Conservation (phyloP, 2,888 invertebrate genomes). For the Calliopum simillimum region DNA sequence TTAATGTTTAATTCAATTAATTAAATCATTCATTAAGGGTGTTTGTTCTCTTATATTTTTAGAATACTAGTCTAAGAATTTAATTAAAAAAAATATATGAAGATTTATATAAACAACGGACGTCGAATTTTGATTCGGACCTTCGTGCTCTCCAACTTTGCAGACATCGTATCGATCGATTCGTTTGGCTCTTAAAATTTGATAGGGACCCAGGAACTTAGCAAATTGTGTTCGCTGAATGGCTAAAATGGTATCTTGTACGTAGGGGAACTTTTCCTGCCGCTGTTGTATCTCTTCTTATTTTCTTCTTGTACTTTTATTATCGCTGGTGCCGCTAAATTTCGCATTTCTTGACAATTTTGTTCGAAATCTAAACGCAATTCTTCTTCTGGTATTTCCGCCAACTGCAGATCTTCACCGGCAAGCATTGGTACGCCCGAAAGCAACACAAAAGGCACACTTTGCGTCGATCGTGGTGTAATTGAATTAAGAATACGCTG, state of each 20-base stretch:
- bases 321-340: neutral
- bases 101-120: no score
- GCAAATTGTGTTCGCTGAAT: no score
- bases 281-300: constrained; percentile 1
- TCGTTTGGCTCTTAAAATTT: no score
- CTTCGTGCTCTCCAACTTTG: no score
- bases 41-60: no score
- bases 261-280: constrained; percentile 1
- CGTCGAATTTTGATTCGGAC: no score
- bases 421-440: neutral
- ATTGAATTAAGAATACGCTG: neutral
- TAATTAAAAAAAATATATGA: no score
- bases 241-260: neutral
- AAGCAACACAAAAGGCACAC: neutral
- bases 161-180: no score
- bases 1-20: no score
- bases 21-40: no score
- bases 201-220: no score
- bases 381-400: neutral
- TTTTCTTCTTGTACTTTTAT: neutral
- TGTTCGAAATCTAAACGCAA: neutral
- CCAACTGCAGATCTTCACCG: neutral
- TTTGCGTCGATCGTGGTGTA: neutral
- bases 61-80: no score
- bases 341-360: neutral